Percentiles rank a stretch among this genome's conserved stretches.
Conservation (phyloP, 2,113 vertebrate species). For the Bubo bubo region DNA sequence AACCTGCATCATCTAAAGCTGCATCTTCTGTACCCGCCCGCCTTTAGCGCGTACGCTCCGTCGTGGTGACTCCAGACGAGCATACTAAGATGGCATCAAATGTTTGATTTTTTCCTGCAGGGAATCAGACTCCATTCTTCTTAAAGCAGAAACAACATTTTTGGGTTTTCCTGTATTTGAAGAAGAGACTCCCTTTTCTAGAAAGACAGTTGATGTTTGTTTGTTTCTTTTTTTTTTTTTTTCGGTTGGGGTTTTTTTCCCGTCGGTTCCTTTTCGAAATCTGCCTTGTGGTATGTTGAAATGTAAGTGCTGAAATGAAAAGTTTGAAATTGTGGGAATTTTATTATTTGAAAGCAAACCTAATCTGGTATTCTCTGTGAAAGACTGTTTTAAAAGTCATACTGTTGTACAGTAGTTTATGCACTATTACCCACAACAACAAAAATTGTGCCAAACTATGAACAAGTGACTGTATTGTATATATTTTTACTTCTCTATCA, state of each 20-base stretch:
- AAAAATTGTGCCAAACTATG: conserved; percentile 94
- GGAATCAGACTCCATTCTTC: conserved; percentile 86
- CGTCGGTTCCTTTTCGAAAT: conserved; percentile 78
- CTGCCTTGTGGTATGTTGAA: conserved; percentile 85
- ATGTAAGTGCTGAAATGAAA: conserved; percentile 87
- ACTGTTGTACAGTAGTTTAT: conserved; percentile 95
- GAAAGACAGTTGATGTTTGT: conserved; percentile 86
- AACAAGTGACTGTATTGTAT: conserved; percentile 95
- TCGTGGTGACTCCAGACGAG: conserved; percentile 71
- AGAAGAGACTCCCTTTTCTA: conserved; percentile 90
- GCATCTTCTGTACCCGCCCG: conserved; percentile 65
- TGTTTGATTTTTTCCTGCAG: conserved; percentile 84
- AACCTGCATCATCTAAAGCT: conserved; percentile 82
- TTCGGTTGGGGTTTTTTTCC: background rate
- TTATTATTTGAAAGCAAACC: conserved; percentile 77
- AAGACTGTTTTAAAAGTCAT: conserved; percentile 81
- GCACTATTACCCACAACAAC: conserved; percentile 90
- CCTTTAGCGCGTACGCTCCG: conserved; percentile 67
- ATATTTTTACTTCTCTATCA: conserved; percentile 86
- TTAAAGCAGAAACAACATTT: conserved; percentile 93
- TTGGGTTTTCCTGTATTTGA: conserved; percentile 91
- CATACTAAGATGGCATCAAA: conserved; percentile 80
- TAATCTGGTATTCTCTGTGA: conserved; percentile 80
- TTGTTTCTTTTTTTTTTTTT: background rate
- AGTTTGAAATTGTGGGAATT: conserved; percentile 77